phyloP scores from a whole-genome alignment of 64 coral and sea anemone species.

The Montipora capricornis region DNA sequence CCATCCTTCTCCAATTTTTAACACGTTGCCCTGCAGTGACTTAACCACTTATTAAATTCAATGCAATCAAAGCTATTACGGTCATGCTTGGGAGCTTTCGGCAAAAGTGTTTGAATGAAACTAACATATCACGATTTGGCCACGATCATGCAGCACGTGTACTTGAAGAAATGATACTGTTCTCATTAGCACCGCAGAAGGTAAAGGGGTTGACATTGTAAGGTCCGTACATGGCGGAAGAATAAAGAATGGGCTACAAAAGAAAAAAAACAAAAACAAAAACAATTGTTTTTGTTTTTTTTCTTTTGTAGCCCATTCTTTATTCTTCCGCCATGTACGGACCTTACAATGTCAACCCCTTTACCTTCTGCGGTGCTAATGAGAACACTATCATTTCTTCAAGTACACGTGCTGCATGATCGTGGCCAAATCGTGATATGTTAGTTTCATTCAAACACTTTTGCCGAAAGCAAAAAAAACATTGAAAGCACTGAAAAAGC shows the following conservation, averaged over 20 bases:
- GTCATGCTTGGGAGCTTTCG: neutral
- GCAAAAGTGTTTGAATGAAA: neutral
- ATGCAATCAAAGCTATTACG: constrained; percentile 16
- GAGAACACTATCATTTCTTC: too few species aligned
- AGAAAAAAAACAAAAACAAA: neutral
- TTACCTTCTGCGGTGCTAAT: too few species aligned
- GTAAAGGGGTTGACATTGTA: too few species aligned
- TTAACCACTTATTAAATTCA: neutral
- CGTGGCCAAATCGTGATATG: too few species aligned
- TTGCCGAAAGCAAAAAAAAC: too few species aligned
- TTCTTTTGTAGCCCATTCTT: too few species aligned
- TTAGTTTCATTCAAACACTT: too few species aligned
- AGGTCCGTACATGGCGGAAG: neutral
- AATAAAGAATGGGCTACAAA: neutral
- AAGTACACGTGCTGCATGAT: too few species aligned
- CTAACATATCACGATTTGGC: neutral
- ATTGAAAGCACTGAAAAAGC: too few species aligned
- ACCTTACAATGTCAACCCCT: too few species aligned
- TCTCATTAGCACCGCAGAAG: neutral
- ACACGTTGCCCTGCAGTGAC: neutral
- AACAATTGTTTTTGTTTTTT: too few species aligned
- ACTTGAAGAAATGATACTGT: constrained; percentile 22
- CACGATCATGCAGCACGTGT: neutral
- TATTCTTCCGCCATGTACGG: too few species aligned
- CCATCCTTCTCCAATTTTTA: neutral